phyloP scores from a whole-genome alignment of 2,113 vertebrate genomes.

The Myiozetetes cayanensis region DNA sequence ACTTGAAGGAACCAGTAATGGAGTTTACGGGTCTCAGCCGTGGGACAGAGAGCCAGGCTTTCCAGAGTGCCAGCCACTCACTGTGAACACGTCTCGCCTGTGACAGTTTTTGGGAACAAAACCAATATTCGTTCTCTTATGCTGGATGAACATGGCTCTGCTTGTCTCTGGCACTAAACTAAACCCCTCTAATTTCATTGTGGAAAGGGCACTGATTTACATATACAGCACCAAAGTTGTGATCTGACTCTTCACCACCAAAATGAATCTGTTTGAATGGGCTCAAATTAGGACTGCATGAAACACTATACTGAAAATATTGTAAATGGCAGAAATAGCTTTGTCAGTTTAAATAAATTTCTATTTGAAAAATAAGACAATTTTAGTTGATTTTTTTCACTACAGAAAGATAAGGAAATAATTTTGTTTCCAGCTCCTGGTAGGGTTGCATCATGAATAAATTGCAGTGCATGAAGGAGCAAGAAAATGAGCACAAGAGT shows the following conservation, averaged over 20 bases:
- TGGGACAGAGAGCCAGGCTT: neutral
- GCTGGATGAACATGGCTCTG: neutral
- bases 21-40: neutral
- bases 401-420: neutral
- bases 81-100: fast-evolving
- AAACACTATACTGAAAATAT: neutral
- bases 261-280: neutral
- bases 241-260: neutral
- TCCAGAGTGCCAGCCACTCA: neutral
- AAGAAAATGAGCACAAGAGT: neutral
- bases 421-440: neutral
- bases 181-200: neutral
- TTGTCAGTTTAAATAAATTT: neutral
- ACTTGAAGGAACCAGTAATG: neutral
- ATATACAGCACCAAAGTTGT: neutral
- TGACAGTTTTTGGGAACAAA: neutral
- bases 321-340: neutral
- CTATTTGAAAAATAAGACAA: neutral
- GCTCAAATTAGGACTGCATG: neutral
- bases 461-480: neutral
- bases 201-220: neutral
- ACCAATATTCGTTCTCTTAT: neutral
- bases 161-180: neutral
- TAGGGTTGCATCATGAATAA: neutral
- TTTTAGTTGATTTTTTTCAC: neutral